phyloP scores from a whole-genome alignment of 2,888 invertebrate genomes.

The Ypsolopha scabrella region DNA sequence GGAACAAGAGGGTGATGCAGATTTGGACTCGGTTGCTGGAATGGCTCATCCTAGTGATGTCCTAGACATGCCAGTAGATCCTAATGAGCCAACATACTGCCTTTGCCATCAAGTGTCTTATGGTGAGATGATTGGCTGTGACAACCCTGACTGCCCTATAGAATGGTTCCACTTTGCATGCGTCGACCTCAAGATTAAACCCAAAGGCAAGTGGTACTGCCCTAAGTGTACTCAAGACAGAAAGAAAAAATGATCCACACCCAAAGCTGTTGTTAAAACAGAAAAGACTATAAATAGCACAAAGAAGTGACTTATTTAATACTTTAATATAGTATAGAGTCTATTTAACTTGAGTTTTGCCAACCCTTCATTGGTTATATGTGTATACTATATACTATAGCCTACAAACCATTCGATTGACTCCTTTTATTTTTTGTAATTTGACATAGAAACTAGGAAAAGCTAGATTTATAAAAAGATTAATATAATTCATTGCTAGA shows the following conservation, averaged over 20 bases:
- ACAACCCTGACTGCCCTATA: conserved; percentile 89
- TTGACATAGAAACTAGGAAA: no score
- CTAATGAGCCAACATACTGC: conserved; percentile 99
- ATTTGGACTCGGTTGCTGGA: conserved; percentile 64
- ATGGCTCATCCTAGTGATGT: conserved; percentile 90
- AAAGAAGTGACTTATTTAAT: conserved; percentile 30
- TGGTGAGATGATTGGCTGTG: conserved; percentile 98
- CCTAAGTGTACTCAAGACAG: conserved; percentile 89
- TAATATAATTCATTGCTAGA: no score
- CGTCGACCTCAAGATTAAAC: conserved; percentile 90
- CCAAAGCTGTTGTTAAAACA: conserved; percentile 39
- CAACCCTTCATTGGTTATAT: no score
- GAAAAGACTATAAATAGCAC: conserved; percentile 46
- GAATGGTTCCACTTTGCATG: conserved; percentile 98
- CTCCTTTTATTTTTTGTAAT: no score
- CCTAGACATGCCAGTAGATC: conserved; percentile 92
- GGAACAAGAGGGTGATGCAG: conserved; percentile 56
- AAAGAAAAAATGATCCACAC: conserved; percentile 78
- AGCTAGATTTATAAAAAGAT: no score
- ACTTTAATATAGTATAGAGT: no score
- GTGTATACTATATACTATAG: no score
- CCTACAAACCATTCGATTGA: no score
- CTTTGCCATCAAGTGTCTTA: conserved; percentile 97
- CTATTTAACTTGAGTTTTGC: no score
- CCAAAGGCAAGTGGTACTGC: conserved; percentile 97